Conservation (phyloP, 1,140 invertebrate species). For the Phymastichus coffea region DNA sequence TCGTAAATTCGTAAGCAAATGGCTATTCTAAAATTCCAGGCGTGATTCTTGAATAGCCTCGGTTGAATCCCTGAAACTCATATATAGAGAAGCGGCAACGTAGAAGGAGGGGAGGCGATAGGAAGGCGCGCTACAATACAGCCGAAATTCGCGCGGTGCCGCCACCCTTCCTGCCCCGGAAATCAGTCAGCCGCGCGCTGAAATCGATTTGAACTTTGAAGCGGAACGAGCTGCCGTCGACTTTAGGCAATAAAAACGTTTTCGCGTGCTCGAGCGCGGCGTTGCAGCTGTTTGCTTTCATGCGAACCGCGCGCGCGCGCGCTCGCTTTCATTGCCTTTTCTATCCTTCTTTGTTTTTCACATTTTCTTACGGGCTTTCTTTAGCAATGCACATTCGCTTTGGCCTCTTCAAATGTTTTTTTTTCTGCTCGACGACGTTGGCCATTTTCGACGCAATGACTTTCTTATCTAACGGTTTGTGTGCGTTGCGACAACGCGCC, state of each 20-base stretch:
- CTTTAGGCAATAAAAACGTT: not conserved
- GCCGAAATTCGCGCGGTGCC: too few relatives aligned
- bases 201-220: conserved; percentile 17
- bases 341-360: conserved; percentile 4
- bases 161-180: too few relatives aligned
- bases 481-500: too few relatives aligned
- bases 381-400: too few relatives aligned
- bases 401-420: too few relatives aligned
- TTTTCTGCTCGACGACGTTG: too few relatives aligned
- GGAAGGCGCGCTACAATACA: too few relatives aligned
- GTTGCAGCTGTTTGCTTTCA: not conserved
- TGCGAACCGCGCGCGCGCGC: not conserved
- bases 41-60: too few relatives aligned
- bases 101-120: not conserved
- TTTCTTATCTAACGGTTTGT: too few relatives aligned
- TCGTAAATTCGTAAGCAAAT: too few relatives aligned
- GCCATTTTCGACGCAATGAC: too few relatives aligned
- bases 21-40: too few relatives aligned
- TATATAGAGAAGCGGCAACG: not conserved
- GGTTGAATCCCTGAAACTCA: not conserved
- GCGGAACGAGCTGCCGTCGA: not conserved
- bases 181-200: not conserved
- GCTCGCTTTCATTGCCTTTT: conserved; percentile 18
- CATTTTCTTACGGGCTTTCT: conserved; percentile 5
- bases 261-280: not conserved